Evolutionary conservation across 2,888 invertebrate species (phyloP), one percentile per base, ranked within the genome.

Genomic region (Lycophotia porphyrea): DNA sequence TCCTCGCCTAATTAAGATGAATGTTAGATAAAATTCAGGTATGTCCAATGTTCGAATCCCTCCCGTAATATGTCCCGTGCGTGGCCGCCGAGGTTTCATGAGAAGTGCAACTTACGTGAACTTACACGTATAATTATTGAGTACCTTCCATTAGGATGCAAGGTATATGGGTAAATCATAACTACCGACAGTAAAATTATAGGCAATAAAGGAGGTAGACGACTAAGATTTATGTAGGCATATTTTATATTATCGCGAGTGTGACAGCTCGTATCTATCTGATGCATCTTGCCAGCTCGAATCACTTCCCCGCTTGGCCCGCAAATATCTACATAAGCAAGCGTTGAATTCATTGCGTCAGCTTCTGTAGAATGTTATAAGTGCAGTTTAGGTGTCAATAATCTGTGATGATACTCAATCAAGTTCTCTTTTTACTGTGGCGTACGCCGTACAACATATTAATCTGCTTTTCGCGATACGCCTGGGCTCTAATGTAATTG

Each of bases 351-450:
- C 18, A 31, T 18, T n/a, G 68, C 36, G 21, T 21, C 55, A 39
- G 18, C 21, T 21, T n/a, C 11, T n/a, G n/a, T 8, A 0, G 5
- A 49, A 36, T 61, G 72, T 52, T 31, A 2, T 2, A 36, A 66
- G 74, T 55, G 27, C 18, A 66, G 44, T 61, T 66, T 52, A 18
- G 31, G 31, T 47, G n/a, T 49, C 3, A 42, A 73, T 24, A 74
- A 34, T 76, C 61, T 42, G 24, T 74, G 66, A 74, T 67, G 87
- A 84, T 85, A 76, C 74, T 77, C 81, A 78, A 88, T 88, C 84
- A 88, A 84, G 74, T 82, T 83, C 84, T 87, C 85, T 80, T 77
- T 80, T 87, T 84, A 84, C 87, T 21, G 34, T 63, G 44, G 52
- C 71, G 55, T 55, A 39, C 49, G 63, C 63, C 5, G 55, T 80